Conservation (phyloP, 2,797 vertebrate species). For the Takifugu ocellatus region DNA sequence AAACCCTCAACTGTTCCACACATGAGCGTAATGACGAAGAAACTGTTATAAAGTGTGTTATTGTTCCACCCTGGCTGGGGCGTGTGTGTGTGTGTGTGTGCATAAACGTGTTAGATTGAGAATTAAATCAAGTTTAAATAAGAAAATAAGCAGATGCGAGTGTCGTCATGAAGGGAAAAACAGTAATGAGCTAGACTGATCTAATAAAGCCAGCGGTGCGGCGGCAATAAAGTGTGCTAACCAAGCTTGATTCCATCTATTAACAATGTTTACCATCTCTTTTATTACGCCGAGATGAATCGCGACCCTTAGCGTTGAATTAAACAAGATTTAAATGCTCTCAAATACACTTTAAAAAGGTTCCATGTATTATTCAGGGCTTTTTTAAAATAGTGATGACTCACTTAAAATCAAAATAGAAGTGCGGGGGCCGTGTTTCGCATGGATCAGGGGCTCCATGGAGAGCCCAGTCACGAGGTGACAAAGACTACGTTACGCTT, state of each 20-base stretch:
- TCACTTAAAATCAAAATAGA: slow-evolving; percentile 19
- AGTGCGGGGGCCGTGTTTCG: background rate
- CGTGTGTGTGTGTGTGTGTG: slow-evolving; percentile 12
- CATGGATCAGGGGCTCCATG: slow-evolving; percentile 32
- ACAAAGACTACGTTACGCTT: slow-evolving; percentile 51
- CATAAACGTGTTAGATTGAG: slow-evolving; percentile 61
- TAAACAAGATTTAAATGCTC: slow-evolving; percentile 46
- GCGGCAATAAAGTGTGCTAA: slow-evolving; percentile 60
- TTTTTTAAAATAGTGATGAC: slow-evolving; percentile 11
- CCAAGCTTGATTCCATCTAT: slow-evolving; percentile 64
- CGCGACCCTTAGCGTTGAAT: slow-evolving; percentile 44
- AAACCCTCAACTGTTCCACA: slow-evolving; percentile 11
- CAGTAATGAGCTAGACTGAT: slow-evolving; percentile 54
- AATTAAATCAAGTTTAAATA: slow-evolving; percentile 72
- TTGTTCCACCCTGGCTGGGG: background rate
- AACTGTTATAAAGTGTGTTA: slow-evolving; percentile 6
- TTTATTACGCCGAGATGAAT: slow-evolving; percentile 64
- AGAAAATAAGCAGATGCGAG: slow-evolving; percentile 68
- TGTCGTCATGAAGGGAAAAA: slow-evolving; percentile 58
- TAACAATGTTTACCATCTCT: slow-evolving; percentile 63
- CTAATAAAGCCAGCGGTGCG: slow-evolving; percentile 60
- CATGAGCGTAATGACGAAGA: slow-evolving; percentile 6
- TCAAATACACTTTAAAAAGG: slow-evolving; percentile 36
- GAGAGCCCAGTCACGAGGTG: slow-evolving; percentile 46
- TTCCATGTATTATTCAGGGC: slow-evolving; percentile 18